Conservation (phyloP, 2,797 vertebrate genomes). For the Bufotes viridis region DNA sequence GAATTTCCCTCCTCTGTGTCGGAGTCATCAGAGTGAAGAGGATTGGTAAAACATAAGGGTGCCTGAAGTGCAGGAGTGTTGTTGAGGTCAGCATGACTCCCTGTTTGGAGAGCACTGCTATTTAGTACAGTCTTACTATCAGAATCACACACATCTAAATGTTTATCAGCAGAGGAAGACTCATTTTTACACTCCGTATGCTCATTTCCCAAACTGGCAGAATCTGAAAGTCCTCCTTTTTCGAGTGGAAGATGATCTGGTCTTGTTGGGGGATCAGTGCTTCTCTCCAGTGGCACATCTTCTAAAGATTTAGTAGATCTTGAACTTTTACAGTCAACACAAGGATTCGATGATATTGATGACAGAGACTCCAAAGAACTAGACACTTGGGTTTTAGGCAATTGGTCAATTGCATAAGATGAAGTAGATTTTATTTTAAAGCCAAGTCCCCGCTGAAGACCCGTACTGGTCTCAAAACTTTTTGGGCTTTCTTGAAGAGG, state of each 20-base stretch:
- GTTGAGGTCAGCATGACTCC: conserved; percentile 52
- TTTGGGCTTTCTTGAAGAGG: conserved; percentile 91
- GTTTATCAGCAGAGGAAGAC: conserved; percentile 70
- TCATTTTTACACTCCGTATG: conserved; percentile 40
- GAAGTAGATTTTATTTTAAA: conserved; percentile 83
- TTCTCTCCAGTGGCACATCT: conserved; percentile 66
- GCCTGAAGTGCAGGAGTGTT: conserved; percentile 71
- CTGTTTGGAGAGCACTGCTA: conserved; percentile 67
- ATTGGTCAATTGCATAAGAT: conserved; percentile 71
- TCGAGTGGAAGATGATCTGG: conserved; percentile 90
- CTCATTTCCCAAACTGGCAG: conserved; percentile 73
- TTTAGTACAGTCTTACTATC: conserved; percentile 73
- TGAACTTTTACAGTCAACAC: conserved; percentile 69
- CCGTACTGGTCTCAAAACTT: conserved; percentile 86
- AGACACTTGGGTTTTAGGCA: conserved; percentile 72
- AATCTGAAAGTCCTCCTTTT: conserved; percentile 76
- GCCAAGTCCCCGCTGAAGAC: conserved; percentile 85
- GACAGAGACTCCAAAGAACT: conserved; percentile 82
- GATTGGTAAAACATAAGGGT: conserved; percentile 95
- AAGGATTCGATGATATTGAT: conserved; percentile 74
- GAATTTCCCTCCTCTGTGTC: conserved; percentile 81
- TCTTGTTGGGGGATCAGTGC: conserved; percentile 73
- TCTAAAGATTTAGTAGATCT: conserved; percentile 66
- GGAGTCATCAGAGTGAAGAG: conserved; percentile 92
- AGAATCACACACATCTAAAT: conserved; percentile 69